phyloP scores from a whole-genome alignment of 2,113 vertebrate species.

The Phylloscopus trochiloides region DNA sequence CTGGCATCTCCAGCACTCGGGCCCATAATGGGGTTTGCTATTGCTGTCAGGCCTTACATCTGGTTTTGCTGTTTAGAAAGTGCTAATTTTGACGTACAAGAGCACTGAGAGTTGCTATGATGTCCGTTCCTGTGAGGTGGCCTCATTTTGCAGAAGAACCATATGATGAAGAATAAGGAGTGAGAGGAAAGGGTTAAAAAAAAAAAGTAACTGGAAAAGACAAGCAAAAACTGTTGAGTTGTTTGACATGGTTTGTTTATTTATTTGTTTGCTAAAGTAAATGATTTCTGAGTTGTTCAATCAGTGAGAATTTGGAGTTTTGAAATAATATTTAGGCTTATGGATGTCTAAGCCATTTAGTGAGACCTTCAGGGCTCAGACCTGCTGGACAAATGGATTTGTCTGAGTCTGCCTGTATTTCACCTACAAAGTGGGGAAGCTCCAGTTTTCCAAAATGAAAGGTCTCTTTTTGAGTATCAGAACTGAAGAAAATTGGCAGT shows the following conservation, averaged over 20 bases:
- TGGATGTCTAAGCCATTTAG: not conserved
- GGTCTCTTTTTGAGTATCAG: not conserved
- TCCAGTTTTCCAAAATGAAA: not conserved
- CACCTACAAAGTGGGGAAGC: not conserved
- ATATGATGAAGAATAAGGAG: not conserved
- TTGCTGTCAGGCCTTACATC: not conserved
- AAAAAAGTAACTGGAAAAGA: not conserved
- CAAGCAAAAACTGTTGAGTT: not conserved
- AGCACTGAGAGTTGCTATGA: not conserved
- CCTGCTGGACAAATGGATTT: not conserved
- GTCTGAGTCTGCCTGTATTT: not conserved
- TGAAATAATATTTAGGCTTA: not conserved
- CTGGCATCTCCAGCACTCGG: fast-evolving
- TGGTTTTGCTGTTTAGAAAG: not conserved
- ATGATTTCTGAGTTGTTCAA: not conserved
- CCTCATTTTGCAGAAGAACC: not conserved
- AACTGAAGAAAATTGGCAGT: not conserved
- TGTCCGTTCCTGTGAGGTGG: not conserved
- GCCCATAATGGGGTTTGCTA: not conserved
- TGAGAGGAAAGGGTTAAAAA: not conserved
- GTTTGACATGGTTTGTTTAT: not conserved
- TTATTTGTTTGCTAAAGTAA: not conserved
- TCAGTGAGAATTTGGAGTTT: not conserved
- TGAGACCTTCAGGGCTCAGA: not conserved
- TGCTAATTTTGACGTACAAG: not conserved